These are phyloP conservation scores for Crocuta crocuta DNA, from an alignment of 2,113 vertebrate species.

Conservation along the genomic window DNA sequence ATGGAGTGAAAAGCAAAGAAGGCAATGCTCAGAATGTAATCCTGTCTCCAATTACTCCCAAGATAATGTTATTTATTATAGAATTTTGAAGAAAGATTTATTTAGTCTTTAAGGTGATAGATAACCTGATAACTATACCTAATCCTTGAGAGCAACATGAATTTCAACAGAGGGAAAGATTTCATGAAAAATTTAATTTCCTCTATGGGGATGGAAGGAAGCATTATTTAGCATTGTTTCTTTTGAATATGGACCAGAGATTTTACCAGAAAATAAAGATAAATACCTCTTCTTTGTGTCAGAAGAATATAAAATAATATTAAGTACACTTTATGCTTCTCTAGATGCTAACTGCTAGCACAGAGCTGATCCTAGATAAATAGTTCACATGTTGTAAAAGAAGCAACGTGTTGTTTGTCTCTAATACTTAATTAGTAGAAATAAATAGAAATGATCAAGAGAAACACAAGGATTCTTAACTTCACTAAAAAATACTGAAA, in stretches of 20 bases:
- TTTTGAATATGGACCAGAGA: conserved; percentile 54
- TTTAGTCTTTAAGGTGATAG: conserved; percentile 79
- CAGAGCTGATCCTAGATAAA: neutral
- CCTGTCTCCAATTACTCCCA: conserved; percentile 53
- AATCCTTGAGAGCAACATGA: conserved; percentile 75
- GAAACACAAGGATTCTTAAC: neutral
- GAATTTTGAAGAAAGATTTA: conserved; percentile 75
- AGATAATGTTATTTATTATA: conserved; percentile 56
- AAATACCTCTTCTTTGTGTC: conserved; percentile 62
- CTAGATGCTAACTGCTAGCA: neutral
- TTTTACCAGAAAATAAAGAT: conserved; percentile 60
- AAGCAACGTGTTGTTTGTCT: neutral
- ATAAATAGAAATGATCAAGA: neutral
- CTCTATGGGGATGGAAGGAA: neutral
- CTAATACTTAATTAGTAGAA: neutral
- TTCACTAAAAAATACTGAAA: neutral
- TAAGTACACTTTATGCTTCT: neutral
- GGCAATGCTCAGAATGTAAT: conserved; percentile 60
- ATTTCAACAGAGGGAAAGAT: conserved; percentile 78
- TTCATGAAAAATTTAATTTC: conserved; percentile 79
- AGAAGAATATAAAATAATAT: conserved; percentile 59
- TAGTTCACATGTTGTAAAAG: neutral
- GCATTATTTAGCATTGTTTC: conserved; percentile 36
- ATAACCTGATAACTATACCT: conserved; percentile 77
- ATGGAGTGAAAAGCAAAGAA: conserved; percentile 72